Percentiles rank a stretch among this genome's conserved stretches.
These are phyloP conservation scores for Astyanax mexicanus DNA, from an alignment of 2,797 vertebrate genomes.

Conservation along the genomic window DNA sequence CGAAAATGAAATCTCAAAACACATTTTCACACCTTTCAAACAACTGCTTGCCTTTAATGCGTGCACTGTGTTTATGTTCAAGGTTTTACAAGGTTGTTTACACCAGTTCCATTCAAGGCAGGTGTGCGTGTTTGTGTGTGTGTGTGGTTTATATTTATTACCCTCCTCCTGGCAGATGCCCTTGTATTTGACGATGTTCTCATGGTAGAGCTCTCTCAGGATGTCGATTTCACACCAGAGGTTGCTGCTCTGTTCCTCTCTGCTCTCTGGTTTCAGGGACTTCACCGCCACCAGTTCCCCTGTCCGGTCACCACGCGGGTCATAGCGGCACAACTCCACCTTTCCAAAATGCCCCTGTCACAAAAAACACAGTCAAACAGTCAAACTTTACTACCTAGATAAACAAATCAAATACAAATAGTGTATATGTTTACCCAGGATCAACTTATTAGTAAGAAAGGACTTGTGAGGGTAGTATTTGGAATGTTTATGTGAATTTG, in stretches of 20 bases:
- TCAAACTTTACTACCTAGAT: neutral
- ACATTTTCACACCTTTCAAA: too few relatives aligned
- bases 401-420: neutral
- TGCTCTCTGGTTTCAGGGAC: constrained; percentile 91
- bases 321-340: constrained; percentile 95
- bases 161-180: constrained; percentile 96
- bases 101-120: neutral
- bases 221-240: constrained; percentile 94
- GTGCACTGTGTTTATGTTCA: neutral
- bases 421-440: too few relatives aligned
- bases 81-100: neutral
- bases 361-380: constrained; percentile 27
- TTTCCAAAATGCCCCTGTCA: constrained; percentile 95
- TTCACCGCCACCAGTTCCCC: constrained; percentile 97
- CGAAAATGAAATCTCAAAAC: too few relatives aligned
- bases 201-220: constrained; percentile 93
- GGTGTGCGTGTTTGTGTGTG: too few relatives aligned
- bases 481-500: too few relatives aligned
- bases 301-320: constrained; percentile 92
- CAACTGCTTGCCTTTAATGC: neutral
- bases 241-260: constrained; percentile 90
- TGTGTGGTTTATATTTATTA: constrained; percentile 60
- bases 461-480: too few relatives aligned
- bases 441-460: too few relatives aligned
- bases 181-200: constrained; percentile 98